phyloP scores from a whole-genome alignment of 2,888 invertebrate species.

The Cryptus armator region DNA sequence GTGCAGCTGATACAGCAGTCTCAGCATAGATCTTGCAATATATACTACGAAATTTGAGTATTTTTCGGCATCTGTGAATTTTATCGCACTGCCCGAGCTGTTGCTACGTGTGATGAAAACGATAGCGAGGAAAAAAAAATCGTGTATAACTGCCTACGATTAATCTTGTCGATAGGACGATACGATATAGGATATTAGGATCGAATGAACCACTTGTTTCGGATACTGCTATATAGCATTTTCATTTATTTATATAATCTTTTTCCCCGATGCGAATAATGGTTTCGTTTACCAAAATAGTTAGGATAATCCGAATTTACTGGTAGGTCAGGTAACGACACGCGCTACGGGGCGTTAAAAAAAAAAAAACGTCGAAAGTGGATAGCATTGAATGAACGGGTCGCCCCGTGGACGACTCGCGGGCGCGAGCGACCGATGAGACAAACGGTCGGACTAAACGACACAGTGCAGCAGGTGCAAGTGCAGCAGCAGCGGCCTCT shows the following conservation, averaged over 20 bases:
- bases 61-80: neutral
- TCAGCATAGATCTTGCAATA: conserved; percentile 15
- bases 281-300: too few relatives aligned
- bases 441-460: conserved; percentile 3
- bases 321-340: neutral
- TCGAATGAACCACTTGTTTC: neutral
- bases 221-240: neutral
- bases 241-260: neutral
- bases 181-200: neutral
- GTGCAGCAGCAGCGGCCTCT: conserved; percentile 50
- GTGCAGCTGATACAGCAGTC: conserved; percentile 24
- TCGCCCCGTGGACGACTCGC: conserved; percentile 58
- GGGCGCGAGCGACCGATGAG: conserved; percentile 44
- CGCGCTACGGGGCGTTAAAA: neutral
- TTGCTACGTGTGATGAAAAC: neutral
- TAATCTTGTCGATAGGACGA: neutral
- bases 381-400: conserved; percentile 54
- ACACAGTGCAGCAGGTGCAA: conserved; percentile 55
- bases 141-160: neutral
- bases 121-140: neutral
- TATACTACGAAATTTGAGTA: neutral
- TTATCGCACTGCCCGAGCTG: neutral
- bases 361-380: conserved; percentile 58
- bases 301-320: neutral
- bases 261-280: neutral